Evolutionary conservation across 2,113 vertebrate species (phyloP), one percentile per base, ranked within the genome.

Genomic region (Semnornis frantzii): DNA sequence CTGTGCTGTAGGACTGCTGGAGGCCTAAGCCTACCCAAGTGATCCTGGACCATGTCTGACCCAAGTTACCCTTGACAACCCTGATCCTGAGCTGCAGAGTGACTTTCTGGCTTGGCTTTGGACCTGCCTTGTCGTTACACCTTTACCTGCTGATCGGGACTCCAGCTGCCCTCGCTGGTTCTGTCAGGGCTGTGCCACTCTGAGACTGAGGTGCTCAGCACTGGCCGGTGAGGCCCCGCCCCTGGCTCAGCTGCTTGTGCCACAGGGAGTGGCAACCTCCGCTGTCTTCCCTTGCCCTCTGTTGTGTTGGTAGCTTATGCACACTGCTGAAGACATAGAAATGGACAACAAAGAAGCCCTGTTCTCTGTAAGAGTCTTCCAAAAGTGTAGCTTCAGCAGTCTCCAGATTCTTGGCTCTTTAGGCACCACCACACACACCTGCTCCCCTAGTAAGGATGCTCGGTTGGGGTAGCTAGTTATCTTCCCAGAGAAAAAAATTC

Each of bases 1-100:
- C 13, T 8, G 19, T 33, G 14, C 1, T 58, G 9, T 6, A 7
- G 42, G 1, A 2, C 14, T 15, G 57, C 39, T 16, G 37, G n/a
- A 10, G 23, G 33, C 60, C 39, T 34, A 28, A 27, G 31, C 27
- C 68, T 71, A 6, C 6, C 5, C 17, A 16, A 48, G 8, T 20
- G 14, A 10, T 5, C 0, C 3, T 5, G 9, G 23, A 8, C 3
- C 3, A 4, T 4, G 2, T 6, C 55, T 68, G 34, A 4, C 1
- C 1, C 3, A 1, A 1, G 28, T 13, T 12, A 12, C 28, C 31
- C 33, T n/a, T 0, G 0, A 8, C 25, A 58, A 21, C 21, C 46
- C 52, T 31, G 19, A 15, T 5, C 39, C 19, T 24, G 17, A 6
- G 14, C 44, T 11, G 27, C 0, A 8, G 15, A 6, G 6, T 9